These are phyloP conservation scores for Hylia prasina DNA, from an alignment of 2,113 vertebrate species.

Conservation along the genomic window DNA sequence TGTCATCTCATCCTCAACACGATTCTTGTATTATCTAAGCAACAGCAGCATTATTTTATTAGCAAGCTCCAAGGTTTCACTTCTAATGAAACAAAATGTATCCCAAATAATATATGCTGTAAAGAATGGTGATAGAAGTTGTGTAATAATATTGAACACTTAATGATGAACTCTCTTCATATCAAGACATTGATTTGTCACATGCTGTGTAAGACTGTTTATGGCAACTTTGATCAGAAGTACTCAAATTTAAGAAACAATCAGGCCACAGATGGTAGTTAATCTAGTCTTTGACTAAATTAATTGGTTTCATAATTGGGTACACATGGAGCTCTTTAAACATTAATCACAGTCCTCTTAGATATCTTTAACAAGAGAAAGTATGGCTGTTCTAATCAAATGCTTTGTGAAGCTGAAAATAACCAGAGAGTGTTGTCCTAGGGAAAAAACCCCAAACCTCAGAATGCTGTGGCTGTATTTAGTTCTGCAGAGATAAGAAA, in stretches of 20 bases:
- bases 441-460: background rate
- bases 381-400: background rate
- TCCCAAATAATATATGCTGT: background rate
- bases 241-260: constrained; percentile 45
- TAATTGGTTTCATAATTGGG: constrained; percentile 54
- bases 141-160: background rate
- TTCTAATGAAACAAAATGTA: background rate
- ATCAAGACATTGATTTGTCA: background rate
- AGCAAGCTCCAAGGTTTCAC: background rate
- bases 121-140: background rate
- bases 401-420: background rate
- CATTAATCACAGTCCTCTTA: background rate
- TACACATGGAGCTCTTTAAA: constrained; percentile 48
- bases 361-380: background rate
- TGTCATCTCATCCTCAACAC: background rate
- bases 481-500: background rate
- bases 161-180: background rate
- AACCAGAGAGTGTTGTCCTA: background rate
- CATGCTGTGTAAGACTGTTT: background rate
- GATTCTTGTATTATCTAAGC: background rate
- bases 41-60: background rate
- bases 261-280: constrained; percentile 43
- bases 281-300: constrained; percentile 40
- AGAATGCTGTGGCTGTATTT: background rate
- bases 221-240: constrained; percentile 10